phyloP scores from a whole-genome alignment of 2,888 invertebrate genomes.

The Polyommatus icarus region DNA sequence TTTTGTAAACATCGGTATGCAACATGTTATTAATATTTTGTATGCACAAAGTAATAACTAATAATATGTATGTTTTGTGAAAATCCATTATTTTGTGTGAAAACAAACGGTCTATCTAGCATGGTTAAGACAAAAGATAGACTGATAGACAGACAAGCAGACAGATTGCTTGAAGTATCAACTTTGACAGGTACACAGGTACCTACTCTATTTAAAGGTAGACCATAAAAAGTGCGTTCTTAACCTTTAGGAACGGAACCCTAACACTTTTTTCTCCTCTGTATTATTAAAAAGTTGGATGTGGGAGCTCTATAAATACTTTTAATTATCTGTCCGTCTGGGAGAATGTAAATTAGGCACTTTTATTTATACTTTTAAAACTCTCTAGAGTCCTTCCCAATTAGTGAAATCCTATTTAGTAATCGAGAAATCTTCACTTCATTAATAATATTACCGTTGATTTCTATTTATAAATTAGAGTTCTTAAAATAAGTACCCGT shows the following conservation, averaged over 20 bases:
- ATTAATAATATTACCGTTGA: background rate
- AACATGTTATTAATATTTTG: background rate
- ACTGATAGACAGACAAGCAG: no score
- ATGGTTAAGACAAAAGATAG: no score
- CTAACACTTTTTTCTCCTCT: background rate
- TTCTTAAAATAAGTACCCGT: background rate
- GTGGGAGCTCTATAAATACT: slow-evolving; percentile 12
- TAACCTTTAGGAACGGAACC: background rate
- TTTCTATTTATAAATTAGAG: background rate
- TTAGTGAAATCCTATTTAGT: background rate
- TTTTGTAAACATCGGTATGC: background rate
- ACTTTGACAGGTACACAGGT: no score
- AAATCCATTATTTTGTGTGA: no score
- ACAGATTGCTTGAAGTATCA: no score
- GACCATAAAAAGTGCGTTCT: background rate
- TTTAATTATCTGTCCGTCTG: background rate
- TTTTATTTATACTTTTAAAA: background rate
- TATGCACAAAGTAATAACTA: background rate
- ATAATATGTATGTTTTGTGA: no score
- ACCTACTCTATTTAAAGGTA: no score
- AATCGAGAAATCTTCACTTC: background rate
- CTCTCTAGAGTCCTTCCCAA: background rate
- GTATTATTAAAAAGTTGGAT: background rate
- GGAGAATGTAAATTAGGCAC: background rate
- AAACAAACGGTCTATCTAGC: no score